Base-by-base conservation (phyloP, 2,113 vertebrate species). In the Mungos mungo region DNA sequence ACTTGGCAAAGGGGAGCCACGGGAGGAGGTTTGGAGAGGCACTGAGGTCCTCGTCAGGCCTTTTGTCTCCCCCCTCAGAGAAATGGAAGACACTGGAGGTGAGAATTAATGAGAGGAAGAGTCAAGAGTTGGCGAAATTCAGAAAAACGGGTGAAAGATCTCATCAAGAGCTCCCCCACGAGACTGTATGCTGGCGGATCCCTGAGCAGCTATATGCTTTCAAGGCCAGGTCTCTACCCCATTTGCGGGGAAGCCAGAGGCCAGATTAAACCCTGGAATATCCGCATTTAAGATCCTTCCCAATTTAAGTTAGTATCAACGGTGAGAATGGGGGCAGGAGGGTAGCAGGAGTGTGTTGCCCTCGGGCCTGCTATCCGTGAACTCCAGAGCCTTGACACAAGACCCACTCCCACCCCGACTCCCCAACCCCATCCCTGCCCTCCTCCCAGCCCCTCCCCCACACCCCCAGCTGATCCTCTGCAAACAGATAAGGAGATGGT, bases 401-500 rank as follows among this genome's bases (percentile, higher is more conserved):
- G 33, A 66, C 31, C 66, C 23, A 14, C 47, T 35, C 33, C 0
- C 52, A 57, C 52, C 21, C 33, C 21, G 4, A 31, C 8, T 27
- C 35, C 15, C n/a, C 7, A 31, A 23, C 8, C 25, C 27, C 25
- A 1, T 3, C 14, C 21, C 23, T 45, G 38, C 25, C 13, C 72
- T 27, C 72, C 72, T 41, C 72, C 27, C n/a, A 7, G 35, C 60
- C 15, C 27, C 35, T 41, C 50, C 11, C 35, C 52, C 35, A 5
- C 38, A 3, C 47, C 27, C 45, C 29, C 57, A n/a, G 60, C 2
- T 7, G 35, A 9, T 31, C 25, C 31, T 50, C 35, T 52, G 38
- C 83, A 35, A 68, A 93, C 71, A 97, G 95, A 86, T 91, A 93
- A 93, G 92, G 95, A 14, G 11, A 27, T 65, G 85, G 23, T 66